Percentiles rank a stretch among this genome's conserved stretches.
phyloP scores from a whole-genome alignment of 2,797 vertebrate species.

The Pygocentrus nattereri region DNA sequence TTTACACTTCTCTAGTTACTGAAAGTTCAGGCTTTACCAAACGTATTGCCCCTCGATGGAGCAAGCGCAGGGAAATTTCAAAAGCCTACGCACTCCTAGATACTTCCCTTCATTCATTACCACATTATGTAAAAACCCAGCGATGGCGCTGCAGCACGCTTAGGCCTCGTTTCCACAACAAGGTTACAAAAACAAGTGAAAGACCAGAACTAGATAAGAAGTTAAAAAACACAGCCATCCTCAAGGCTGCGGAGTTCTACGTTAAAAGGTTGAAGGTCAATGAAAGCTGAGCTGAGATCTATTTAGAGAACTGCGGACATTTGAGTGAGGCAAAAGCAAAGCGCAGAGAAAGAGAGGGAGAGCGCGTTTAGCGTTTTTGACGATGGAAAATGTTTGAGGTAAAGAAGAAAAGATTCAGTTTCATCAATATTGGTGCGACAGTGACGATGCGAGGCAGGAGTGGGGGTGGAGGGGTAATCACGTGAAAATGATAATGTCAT shows the following conservation, averaged over 20 bases:
- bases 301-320: constrained; percentile 74
- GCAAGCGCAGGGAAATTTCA: constrained; percentile 16
- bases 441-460: not conserved
- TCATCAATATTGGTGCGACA: constrained; percentile 10
- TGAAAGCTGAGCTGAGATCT: constrained; percentile 75
- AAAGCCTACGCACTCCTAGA: constrained; percentile 13
- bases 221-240: constrained; percentile 44
- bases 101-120: constrained; percentile 22
- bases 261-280: constrained; percentile 65
- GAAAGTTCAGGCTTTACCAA: constrained; percentile 3
- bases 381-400: constrained; percentile 18
- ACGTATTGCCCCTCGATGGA: not conserved
- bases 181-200: constrained; percentile 1
- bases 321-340: not conserved
- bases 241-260: constrained; percentile 40
- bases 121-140: not conserved
- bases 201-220: constrained; percentile 17
- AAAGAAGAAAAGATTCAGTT: constrained; percentile 9
- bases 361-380: not conserved
- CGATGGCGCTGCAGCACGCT: not conserved
- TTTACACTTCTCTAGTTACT: constrained; percentile 20
- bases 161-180: constrained; percentile 6
- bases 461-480: not conserved
- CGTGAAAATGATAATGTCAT: constrained; percentile 44
- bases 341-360: not conserved